Evolutionary conservation across 2,888 invertebrate genomes (phyloP).

Genomic region (Metacarcinus magister): DNA sequence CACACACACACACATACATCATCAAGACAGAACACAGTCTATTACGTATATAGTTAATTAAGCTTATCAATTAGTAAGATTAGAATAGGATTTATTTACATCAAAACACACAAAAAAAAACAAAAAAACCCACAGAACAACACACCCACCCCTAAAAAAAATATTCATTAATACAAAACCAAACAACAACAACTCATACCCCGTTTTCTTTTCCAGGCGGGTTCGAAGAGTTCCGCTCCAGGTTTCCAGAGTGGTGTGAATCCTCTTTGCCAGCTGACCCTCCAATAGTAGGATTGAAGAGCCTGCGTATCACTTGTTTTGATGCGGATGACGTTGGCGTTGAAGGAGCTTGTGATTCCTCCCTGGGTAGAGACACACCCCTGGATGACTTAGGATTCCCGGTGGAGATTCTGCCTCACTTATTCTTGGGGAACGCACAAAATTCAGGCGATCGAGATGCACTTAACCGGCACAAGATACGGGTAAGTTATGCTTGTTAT

Average conservation of each 20-base stretch:
- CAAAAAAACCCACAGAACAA: too few species aligned
- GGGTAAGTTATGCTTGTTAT: conserved; percentile 86
- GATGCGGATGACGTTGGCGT: conserved; percentile 85
- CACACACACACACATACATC: conserved; percentile 51
- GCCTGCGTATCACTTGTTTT: conserved; percentile 86
- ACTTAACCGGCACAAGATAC: conserved; percentile 94
- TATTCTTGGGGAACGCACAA: conserved; percentile 97
- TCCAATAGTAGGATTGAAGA: conserved; percentile 89
- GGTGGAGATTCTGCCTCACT: conserved; percentile 96
- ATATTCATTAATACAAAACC: too few species aligned
- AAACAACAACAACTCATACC: not conserved
- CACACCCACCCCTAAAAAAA: too few species aligned
- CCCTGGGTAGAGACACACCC: conserved; percentile 82
- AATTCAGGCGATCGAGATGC: conserved; percentile 96
- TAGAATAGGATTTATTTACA: too few species aligned
- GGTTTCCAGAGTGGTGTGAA: conserved; percentile 96
- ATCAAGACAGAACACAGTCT: too few species aligned
- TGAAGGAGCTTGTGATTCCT: conserved; percentile 79
- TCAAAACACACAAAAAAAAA: too few species aligned
- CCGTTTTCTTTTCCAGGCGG: conserved; percentile 89
- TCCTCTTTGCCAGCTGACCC: conserved; percentile 87
- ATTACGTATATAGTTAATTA: too few species aligned
- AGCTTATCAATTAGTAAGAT: too few species aligned
- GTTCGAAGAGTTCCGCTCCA: conserved; percentile 91
- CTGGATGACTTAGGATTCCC: conserved; percentile 90